phyloP scores from a whole-genome alignment of 1,140 invertebrate species.

The Drosophila persimilis region DNA sequence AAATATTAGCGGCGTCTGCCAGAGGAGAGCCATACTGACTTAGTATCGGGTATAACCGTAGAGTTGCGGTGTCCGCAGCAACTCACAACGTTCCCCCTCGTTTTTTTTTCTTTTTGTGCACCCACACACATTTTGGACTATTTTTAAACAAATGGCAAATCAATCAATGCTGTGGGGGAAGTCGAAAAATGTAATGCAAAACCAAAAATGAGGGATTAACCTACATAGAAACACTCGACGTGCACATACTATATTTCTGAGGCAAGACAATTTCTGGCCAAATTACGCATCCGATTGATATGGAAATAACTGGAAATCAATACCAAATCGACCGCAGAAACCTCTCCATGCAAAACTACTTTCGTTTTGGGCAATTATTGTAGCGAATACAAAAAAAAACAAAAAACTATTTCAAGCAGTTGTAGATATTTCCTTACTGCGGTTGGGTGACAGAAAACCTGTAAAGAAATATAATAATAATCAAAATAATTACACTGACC shows the following conservation, averaged over 20 bases:
- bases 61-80: too few species aligned
- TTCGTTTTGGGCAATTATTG: slow-evolving; percentile 56
- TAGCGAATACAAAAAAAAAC: neutral
- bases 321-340: slow-evolving; percentile 39
- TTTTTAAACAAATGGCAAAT: slow-evolving; percentile 69
- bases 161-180: slow-evolving; percentile 40
- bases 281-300: slow-evolving; percentile 56
- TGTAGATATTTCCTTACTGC: slow-evolving; percentile 52
- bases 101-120: slow-evolving; percentile 11
- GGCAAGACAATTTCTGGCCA: slow-evolving; percentile 30
- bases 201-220: slow-evolving; percentile 70
- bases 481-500: slow-evolving; percentile 58
- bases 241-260: slow-evolving; percentile 11
- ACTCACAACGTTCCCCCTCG: too few species aligned
- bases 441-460: slow-evolving; percentile 42
- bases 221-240: slow-evolving; percentile 52
- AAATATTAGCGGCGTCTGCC: too few species aligned
- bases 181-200: slow-evolving; percentile 58
- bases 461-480: slow-evolving; percentile 34
- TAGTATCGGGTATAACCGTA: too few species aligned
- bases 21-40: too few species aligned
- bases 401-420: slow-evolving; percentile 42
- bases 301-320: slow-evolving; percentile 52
- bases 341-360: slow-evolving; percentile 47
- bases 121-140: slow-evolving; percentile 52